These are phyloP conservation scores for Biston betularia DNA, from an alignment of 2,888 invertebrate species.

Conservation along the genomic window DNA sequence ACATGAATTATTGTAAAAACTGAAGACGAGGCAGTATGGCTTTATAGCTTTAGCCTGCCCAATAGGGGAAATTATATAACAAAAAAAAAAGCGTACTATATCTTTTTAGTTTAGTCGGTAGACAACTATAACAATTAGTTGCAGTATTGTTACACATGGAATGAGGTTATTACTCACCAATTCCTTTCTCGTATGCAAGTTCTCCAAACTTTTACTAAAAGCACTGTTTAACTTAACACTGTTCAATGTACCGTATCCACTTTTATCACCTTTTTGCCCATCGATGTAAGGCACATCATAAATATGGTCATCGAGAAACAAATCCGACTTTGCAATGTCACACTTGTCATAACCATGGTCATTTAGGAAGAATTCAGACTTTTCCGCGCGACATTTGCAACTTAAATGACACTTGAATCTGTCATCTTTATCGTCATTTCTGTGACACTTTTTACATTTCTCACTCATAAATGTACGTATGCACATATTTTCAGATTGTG, in stretches of 20 bases:
- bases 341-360: conserved; percentile 89
- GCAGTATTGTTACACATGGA: too few relatives aligned
- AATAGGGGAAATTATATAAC: too few relatives aligned
- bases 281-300: conserved; percentile 84
- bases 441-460: conserved; percentile 65
- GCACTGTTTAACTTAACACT: conserved; percentile 50
- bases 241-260: conserved; percentile 68
- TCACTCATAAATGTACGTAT: conserved; percentile 50
- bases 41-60: too few relatives aligned
- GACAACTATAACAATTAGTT: too few relatives aligned
- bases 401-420: conserved; percentile 77
- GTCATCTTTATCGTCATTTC: conserved; percentile 60
- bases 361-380: conserved; percentile 68
- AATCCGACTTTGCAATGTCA: conserved; percentile 60
- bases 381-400: conserved; percentile 66
- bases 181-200: conserved; percentile 51
- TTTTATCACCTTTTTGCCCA: conserved; percentile 42
- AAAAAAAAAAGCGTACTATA: too few relatives aligned
- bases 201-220: conserved; percentile 68
- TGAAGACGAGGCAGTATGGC: too few relatives aligned
- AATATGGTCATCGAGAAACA: conserved; percentile 84
- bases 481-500: conserved; percentile 8
- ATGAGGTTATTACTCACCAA: conserved; percentile 57
- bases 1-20: too few relatives aligned
- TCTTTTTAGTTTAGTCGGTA: too few relatives aligned